Base-by-base conservation (phyloP, 2,888 invertebrate species). In the Amphipyra tragopoginis region DNA sequence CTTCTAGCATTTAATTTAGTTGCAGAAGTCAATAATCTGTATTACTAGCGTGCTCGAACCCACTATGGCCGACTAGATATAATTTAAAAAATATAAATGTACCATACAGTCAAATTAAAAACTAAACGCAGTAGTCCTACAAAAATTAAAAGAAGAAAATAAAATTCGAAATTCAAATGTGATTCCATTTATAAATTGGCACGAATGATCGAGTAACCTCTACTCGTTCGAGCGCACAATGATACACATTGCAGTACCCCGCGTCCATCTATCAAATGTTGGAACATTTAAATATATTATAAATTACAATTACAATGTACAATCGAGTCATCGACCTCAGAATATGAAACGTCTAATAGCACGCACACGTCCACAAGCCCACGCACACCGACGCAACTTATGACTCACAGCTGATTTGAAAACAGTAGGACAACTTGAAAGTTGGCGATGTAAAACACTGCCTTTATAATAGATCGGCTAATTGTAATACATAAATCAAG, bases 271-370 rank as follows among this genome's bases (percentile, higher is more conserved):
- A 90, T 91, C 89, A 91, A 88, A 90, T 87, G 85, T 85, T 84
- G 62, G 68, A 85, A 80, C 87, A 91, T 93, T 93, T 91, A 90
- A 92, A 93, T 93, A 91, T 90, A 92, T 92, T 91, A 89, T 91
- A 90, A 92, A 89, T 91, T 92, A 90, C 91, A 93, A 93, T 92
- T 91, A 89, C 80, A 89, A 86, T 85, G 86, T 84, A 75, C 72
- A 51, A 49, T 49, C 56, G 84, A 89, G 93, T 90, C 92, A 87
- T 85, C 88, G 91, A 92, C 91, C 93, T 84, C 86, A 73, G 69
- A 73, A 69, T 79, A 81, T 85, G 83, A 82, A 81, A 78, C 83
- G 82, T 83, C 72, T 85, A 88, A 85, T 86, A 82, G 81, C 86
- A 85, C 83, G 73, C 87, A 86, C 86, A 85, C 85, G 70, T 44